Evolutionary conservation across 1,140 invertebrate species (phyloP).

Genomic region (roundworm (Caenorhabditis elegans)): DNA sequence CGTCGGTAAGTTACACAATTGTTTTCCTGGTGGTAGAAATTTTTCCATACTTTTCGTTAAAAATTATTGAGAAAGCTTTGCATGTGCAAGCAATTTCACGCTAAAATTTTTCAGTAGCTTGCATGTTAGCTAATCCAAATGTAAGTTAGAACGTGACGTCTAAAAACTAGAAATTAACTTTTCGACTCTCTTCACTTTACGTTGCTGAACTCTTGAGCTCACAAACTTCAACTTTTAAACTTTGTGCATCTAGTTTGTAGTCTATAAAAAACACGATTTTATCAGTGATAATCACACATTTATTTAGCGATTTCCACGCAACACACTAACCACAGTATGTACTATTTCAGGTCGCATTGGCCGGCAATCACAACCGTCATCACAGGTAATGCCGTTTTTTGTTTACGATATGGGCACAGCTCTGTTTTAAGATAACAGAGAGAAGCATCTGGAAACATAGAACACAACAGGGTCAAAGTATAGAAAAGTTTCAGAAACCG

Average conservation of each 20-base stretch:
- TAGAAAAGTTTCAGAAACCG: background rate
- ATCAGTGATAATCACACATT: constrained; percentile 4
- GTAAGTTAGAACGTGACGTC: too few species aligned
- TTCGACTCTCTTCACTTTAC: too few species aligned
- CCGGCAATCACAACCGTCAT: constrained; percentile 23
- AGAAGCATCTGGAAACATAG: background rate
- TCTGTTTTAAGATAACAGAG: background rate
- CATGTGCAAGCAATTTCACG: too few species aligned
- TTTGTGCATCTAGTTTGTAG: too few species aligned
- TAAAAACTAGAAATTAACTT: too few species aligned
- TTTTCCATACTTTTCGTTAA: too few species aligned
- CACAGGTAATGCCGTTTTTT: background rate
- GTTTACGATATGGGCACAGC: background rate
- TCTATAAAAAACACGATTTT: background rate
- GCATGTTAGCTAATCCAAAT: too few species aligned
- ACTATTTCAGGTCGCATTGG: background rate
- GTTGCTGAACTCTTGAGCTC: too few species aligned
- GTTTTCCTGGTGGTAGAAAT: too few species aligned
- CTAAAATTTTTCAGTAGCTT: too few species aligned
- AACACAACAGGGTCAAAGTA: background rate
- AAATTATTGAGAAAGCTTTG: background rate
- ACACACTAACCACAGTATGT: background rate
- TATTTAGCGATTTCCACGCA: too few species aligned
- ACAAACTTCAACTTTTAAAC: too few species aligned
- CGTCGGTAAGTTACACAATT: background rate